Conservation (phyloP, 2,888 invertebrate genomes). For the Branchellion lobata region DNA sequence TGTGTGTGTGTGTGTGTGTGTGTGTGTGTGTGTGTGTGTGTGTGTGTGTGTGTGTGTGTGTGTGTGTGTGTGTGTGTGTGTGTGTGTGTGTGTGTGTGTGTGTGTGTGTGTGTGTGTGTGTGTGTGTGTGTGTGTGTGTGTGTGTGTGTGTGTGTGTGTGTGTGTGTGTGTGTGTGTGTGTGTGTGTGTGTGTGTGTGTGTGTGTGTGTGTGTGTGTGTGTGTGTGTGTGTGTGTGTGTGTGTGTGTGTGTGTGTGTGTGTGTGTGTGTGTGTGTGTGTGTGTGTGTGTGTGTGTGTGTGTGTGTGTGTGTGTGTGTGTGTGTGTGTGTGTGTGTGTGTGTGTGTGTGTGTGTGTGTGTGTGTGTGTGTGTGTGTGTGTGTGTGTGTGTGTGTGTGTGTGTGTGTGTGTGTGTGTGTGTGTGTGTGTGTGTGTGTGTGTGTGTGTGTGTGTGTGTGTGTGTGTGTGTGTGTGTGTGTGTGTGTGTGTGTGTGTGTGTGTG, state of each 20-base stretch:
- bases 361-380: constrained; percentile 19
- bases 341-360: constrained; percentile 15
- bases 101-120: constrained; percentile 10
- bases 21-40: neutral
- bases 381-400: constrained; percentile 8
- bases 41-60: constrained; percentile 19
- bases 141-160: constrained; percentile 23
- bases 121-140: constrained; percentile 23
- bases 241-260: constrained; percentile 19
- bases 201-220: constrained; percentile 23
- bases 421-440: too few species aligned
- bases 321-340: constrained; percentile 1
- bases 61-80: constrained; percentile 8
- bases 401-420: constrained; percentile 19
- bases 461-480: too few species aligned
- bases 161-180: constrained; percentile 23
- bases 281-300: constrained; percentile 26
- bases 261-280: neutral
- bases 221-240: constrained; percentile 23
- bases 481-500: too few species aligned
- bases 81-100: constrained; percentile 21
- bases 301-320: constrained; percentile 36
- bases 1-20: neutral
- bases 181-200: constrained; percentile 23
- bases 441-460: too few species aligned